A percentile compares a stretch with the other conserved stretches of the same genome.
These are phyloP conservation scores for Phylloscopus trochilus DNA, from an alignment of 2,113 vertebrate genomes.

Conservation along the genomic window DNA sequence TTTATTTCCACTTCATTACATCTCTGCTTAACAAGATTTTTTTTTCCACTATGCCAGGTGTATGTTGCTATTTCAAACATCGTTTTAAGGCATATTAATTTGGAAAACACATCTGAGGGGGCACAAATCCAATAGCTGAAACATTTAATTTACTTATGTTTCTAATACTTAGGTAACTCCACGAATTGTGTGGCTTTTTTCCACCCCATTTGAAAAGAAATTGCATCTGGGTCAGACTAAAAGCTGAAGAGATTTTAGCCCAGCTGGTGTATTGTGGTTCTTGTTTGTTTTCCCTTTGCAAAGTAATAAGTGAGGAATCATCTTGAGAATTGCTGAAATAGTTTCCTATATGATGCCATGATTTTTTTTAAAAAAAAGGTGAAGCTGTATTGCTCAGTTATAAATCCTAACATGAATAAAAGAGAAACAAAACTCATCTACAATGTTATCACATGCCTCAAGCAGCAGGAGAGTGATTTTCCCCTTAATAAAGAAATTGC, in stretches of 20 bases:
- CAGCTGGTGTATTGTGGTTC: neutral
- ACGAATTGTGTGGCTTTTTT: neutral
- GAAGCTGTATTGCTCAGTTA: neutral
- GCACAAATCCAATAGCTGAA: neutral
- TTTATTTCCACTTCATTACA: neutral
- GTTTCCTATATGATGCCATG: neutral
- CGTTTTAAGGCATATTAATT: neutral
- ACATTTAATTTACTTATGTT: neutral
- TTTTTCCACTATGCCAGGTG: neutral
- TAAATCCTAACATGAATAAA: neutral
- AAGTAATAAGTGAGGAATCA: neutral
- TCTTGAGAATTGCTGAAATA: neutral
- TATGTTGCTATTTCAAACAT: neutral
- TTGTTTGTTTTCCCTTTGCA: neutral
- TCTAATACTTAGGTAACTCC: neutral
- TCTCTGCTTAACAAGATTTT: neutral
- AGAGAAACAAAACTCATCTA: neutral
- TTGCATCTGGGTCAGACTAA: neutral
- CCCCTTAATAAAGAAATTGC: neutral
- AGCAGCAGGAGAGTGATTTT: neutral
- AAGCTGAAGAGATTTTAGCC: constrained; percentile 8
- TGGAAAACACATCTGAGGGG: neutral
- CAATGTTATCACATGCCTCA: neutral
- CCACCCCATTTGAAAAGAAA: neutral
- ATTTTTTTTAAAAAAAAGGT: neutral